Conservation (phyloP, 2,888 invertebrate genomes). For the Euphydryas editha region DNA sequence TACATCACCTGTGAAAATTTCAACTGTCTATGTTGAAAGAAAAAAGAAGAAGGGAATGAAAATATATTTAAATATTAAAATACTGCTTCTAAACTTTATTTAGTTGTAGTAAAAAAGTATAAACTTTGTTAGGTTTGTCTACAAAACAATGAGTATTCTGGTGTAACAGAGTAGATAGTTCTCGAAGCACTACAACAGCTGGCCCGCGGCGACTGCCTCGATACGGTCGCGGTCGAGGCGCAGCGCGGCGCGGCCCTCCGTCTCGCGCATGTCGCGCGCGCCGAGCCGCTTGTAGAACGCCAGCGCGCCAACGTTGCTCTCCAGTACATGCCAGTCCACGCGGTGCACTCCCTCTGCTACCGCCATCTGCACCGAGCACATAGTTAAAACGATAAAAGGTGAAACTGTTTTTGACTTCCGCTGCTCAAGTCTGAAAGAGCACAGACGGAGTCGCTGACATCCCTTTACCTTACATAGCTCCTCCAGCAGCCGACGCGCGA, state of each 20-base stretch:
- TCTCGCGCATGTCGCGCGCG: constrained; percentile 72
- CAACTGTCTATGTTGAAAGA: background rate
- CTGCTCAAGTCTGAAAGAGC: too few relatives aligned
- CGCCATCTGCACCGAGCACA: constrained; percentile 58
- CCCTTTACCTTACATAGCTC: constrained; percentile 55
- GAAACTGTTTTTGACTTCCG: too few relatives aligned
- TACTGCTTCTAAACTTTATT: background rate
- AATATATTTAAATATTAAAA: background rate
- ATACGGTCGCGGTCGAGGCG: constrained; percentile 63
- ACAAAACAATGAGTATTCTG: too few relatives aligned
- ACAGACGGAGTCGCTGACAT: too few relatives aligned
- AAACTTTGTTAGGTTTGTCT: too few relatives aligned
- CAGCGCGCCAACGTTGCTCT: constrained; percentile 89
- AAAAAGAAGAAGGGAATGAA: background rate
- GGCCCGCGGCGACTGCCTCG: constrained; percentile 49
- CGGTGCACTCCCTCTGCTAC: constrained; percentile 80
- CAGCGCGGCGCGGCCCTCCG: constrained; percentile 67
- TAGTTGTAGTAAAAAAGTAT: background rate
- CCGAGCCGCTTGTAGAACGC: constrained; percentile 90
- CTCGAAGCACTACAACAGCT: constrained; percentile 17
- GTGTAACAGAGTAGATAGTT: background rate
- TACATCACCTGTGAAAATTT: too few relatives aligned
- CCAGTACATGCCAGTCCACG: constrained; percentile 90
- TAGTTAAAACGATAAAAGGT: too few relatives aligned
- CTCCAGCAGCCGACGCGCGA: constrained; percentile 85